Evolutionary conservation across 2,888 invertebrate species (phyloP).

Genomic region (Marasmarcha lunaedactyla): DNA sequence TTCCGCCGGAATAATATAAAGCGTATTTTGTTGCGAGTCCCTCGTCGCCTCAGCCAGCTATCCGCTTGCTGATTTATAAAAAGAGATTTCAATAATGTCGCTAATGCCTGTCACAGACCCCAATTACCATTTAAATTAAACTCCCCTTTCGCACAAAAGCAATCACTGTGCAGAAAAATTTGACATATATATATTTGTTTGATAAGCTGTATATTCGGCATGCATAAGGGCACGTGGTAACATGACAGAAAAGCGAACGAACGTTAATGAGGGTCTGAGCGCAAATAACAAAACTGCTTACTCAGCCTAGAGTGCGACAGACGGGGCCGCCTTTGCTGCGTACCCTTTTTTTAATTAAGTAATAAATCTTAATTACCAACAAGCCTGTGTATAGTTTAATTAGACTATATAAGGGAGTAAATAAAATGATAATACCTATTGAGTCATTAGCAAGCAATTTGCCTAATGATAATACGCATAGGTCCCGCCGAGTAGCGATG

Average conservation of each 20-base stretch:
- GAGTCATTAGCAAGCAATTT: too few relatives aligned
- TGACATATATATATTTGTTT: background rate
- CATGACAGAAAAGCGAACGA: too few relatives aligned
- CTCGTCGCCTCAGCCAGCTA: too few relatives aligned
- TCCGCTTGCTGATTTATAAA: too few relatives aligned
- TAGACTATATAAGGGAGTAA: too few relatives aligned
- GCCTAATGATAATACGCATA: too few relatives aligned
- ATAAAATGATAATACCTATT: too few relatives aligned
- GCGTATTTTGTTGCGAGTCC: too few relatives aligned
- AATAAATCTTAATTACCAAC: conserved; percentile 37
- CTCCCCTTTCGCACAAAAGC: conserved; percentile 26
- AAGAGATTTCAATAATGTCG: too few relatives aligned
- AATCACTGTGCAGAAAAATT: background rate
- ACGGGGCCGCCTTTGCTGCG: conserved; percentile 6
- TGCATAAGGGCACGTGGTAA: background rate
- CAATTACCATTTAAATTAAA: conserved; percentile 59
- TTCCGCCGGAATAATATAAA: too few relatives aligned
- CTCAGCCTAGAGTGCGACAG: conserved; percentile 18
- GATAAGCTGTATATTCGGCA: background rate
- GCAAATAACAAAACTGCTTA: conserved; percentile 32
- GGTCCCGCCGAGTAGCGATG: too few relatives aligned
- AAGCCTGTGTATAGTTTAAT: background rate
- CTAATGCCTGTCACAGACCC: conserved; percentile 23
- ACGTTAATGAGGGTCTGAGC: conserved; percentile 10
- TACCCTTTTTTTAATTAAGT: conserved; percentile 26